phyloP scores from a whole-genome alignment of 1,140 invertebrate genomes.

The Bombus fervidus region DNA sequence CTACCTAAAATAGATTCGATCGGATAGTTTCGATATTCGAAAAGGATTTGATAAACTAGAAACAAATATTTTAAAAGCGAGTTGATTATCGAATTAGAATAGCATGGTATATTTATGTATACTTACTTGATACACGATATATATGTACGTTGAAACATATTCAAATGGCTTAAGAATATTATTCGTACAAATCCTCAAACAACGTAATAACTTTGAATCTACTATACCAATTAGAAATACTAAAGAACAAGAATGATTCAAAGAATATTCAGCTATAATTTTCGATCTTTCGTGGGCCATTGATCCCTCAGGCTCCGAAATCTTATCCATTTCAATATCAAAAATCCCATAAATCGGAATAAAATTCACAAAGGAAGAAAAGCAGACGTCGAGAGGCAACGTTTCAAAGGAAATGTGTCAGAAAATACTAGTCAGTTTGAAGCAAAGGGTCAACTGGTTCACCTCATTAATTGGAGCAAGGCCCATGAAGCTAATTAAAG shows the following conservation, averaged over 20 bases:
- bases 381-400: background rate
- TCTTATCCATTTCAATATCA: background rate
- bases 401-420: constrained; percentile 26
- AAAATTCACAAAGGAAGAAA: background rate
- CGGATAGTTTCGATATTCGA: background rate
- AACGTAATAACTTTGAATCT: background rate
- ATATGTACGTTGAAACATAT: no score
- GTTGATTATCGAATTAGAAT: no score
- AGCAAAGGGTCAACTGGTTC: constrained; percentile 42
- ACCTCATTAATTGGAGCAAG: constrained; percentile 53
- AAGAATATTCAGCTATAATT: background rate
- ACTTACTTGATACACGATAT: no score
- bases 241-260: background rate
- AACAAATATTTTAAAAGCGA: background rate
- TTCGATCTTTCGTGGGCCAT: background rate
- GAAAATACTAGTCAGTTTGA: constrained; percentile 21
- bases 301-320: background rate
- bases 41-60: background rate
- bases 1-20: background rate
- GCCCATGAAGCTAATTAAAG: constrained; percentile 37
- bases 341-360: background rate
- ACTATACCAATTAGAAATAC: background rate
- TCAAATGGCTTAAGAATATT: background rate
- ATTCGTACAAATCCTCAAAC: no score
- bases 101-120: no score